phyloP scores from a whole-genome alignment of 2,797 vertebrate genomes.

The Parauchenoglanis punctatus region DNA sequence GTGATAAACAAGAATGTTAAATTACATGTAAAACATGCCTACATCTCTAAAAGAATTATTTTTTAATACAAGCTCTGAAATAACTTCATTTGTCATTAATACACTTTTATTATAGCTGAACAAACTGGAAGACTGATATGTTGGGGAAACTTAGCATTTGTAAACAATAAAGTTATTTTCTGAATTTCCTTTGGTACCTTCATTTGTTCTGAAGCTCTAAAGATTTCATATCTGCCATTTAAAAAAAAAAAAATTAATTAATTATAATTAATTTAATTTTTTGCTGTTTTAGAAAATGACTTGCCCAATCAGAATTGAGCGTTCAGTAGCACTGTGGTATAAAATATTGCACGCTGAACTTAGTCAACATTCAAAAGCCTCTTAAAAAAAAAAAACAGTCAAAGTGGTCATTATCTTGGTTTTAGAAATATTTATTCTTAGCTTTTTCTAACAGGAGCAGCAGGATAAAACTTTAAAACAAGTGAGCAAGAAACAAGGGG shows the following conservation, averaged over 20 bases:
- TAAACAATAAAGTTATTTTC: slow-evolving; percentile 39
- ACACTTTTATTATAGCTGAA: not conserved
- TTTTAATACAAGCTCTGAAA: not conserved
- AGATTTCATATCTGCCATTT: not conserved
- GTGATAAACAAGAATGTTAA: not conserved
- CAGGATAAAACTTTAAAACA: not conserved
- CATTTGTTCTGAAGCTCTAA: not conserved
- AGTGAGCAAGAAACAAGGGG: not conserved
- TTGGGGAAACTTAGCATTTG: slow-evolving; percentile 8
- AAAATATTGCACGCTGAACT: not conserved
- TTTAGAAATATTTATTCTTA: slow-evolving; percentile 38
- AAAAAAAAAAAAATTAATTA: not conserved
- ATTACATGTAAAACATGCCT: not conserved
- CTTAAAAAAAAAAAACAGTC: not conserved
- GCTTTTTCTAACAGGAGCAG: not conserved
- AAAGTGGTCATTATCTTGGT: not conserved
- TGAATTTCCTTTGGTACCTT: not conserved
- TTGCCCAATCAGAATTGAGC: slow-evolving; percentile 12
- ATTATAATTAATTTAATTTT: not conserved
- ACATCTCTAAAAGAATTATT: not conserved
- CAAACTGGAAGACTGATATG: not conserved
- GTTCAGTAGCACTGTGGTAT: not conserved
- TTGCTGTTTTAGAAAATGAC: not conserved
- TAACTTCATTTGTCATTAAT: not conserved
- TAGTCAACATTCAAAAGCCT: not conserved